Percentiles rank a stretch among this genome's conserved stretches.
These are phyloP conservation scores for Ranitomeya imitator DNA, from an alignment of 2,113 vertebrate species.

Conservation along the genomic window DNA sequence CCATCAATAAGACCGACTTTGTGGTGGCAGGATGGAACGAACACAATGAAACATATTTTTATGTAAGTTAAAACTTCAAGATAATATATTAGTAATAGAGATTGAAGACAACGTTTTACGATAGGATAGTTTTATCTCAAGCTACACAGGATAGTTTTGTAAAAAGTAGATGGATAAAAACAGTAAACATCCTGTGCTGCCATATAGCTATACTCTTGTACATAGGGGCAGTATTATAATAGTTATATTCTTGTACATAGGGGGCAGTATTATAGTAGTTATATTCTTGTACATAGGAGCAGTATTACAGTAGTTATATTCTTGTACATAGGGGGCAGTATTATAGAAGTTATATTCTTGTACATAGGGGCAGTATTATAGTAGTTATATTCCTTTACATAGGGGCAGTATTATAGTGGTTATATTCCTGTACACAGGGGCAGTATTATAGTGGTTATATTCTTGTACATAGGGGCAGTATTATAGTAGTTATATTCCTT, in stretches of 20 bases:
- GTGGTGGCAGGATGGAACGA: constrained; percentile 72
- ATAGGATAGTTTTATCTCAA: no score
- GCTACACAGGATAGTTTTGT: no score
- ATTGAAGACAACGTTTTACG: no score
- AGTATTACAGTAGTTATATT: background rate
- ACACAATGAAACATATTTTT: constrained; percentile 71
- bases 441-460: constrained; percentile 6
- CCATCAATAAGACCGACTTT: constrained; percentile 71
- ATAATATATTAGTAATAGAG: no score
- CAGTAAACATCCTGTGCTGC: background rate
- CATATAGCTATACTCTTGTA: background rate
- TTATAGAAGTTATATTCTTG: constrained; percentile 3
- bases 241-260: background rate
- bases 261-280: background rate
- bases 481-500: background rate
- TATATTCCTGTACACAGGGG: background rate
- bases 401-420: background rate
- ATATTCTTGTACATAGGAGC: background rate
- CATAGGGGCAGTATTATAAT: background rate
- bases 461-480: background rate
- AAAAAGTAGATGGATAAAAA: no score
- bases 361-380: background rate
- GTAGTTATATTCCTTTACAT: constrained; percentile 1
- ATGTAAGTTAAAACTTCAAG: constrained; percentile 63
- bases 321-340: background rate